Conservation (phyloP, 1,140 invertebrate genomes). For the Aphaenogaster rudis region DNA sequence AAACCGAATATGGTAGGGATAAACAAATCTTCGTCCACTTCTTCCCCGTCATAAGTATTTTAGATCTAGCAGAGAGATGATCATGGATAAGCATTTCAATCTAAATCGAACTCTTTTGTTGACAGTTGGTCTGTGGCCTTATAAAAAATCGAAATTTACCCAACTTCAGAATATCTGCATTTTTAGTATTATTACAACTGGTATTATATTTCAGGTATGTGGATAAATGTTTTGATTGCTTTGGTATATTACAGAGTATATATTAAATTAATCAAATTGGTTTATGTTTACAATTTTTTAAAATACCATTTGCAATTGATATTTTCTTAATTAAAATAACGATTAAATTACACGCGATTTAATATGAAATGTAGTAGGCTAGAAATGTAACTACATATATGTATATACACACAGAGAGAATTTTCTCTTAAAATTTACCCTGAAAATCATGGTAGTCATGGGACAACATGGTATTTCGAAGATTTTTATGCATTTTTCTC, state of each 20-base stretch:
- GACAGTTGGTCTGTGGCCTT: constrained; percentile 14
- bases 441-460: too few species aligned
- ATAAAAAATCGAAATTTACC: background rate
- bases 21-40: background rate
- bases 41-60: background rate
- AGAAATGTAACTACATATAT: too few species aligned
- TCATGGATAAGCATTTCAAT: background rate
- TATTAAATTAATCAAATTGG: too few species aligned
- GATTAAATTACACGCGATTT: background rate
- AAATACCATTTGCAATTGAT: too few species aligned
- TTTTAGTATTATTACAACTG: background rate
- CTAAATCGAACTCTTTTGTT: background rate
- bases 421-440: too few species aligned
- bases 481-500: too few species aligned
- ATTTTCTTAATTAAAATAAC: too few species aligned
- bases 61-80: background rate
- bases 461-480: too few species aligned
- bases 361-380: too few species aligned
- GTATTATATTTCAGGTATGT: constrained; percentile 12
- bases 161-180: background rate
- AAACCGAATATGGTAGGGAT: background rate
- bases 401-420: too few species aligned
- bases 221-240: background rate
- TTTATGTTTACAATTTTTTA: too few species aligned
- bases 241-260: too few species aligned